Base-by-base conservation (phyloP, 1,140 invertebrate genomes). In the Melitaea cinxia region DNA sequence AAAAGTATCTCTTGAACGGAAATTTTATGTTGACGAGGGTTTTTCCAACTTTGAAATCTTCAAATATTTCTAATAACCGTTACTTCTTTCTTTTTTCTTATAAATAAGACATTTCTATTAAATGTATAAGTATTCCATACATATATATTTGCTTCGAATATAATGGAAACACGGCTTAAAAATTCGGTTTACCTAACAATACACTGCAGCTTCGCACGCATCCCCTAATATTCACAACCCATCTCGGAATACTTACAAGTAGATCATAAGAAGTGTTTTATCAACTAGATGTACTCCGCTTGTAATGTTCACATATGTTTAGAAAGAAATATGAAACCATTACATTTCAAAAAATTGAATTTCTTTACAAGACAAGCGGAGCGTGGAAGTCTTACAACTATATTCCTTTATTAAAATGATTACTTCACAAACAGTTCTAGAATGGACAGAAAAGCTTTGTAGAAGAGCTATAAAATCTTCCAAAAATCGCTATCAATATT, bases 221-320 rank as follows among this genome's bases (percentile, higher is more conserved):
- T 55, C n/a, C 53, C 45, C 58, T 57, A 50, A 68, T 63, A 60
- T 64, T 72, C 70, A 72, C 70, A 72, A 72, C 70, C 70, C 56
- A 61, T 65, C 61, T 50, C 70, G 52, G 54, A 72, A 64, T 65
- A 61, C 70, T 72, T 72, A 72, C 39, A 65, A 65, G 60, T 72
- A 72, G 52, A 61, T 72, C 70, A 72, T 72, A 72, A 72, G 70
- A 72, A 72, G 61, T 64, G 65, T 68, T n/a, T 57, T 57, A 61
- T 57, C 65, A 60, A 68, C 70, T 66, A 58, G 33, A 35, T 23
- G 15, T 23, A 54, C 68, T 70, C 68, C 68, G 62, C 62, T 62
- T 57, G 42, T 30, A 26, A 6, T 23, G 55, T 37, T 12, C n/a
- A n/a, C n/a, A 9, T 4, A 35, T 6, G 12, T 35, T 6, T 12